phyloP scores from a whole-genome alignment of 2,888 invertebrate genomes.

The Phymatocera aterrima region DNA sequence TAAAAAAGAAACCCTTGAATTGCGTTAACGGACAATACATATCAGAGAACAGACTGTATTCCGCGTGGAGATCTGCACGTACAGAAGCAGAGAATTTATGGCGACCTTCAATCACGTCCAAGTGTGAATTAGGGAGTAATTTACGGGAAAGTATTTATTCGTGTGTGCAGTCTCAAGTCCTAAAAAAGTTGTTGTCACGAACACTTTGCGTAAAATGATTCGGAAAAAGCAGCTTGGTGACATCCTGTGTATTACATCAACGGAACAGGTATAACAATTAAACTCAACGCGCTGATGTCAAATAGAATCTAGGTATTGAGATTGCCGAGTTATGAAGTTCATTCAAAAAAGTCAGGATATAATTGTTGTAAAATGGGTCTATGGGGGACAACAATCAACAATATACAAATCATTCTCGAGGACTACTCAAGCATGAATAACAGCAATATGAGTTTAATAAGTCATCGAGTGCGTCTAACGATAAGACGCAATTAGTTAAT shows the following conservation, averaged over 20 bases:
- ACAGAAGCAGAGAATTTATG: background rate
- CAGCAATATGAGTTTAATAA: background rate
- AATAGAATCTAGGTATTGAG: background rate
- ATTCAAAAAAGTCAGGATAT: background rate
- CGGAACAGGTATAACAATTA: constrained; percentile 26
- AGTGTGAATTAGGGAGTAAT: constrained; percentile 9
- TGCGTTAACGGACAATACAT: background rate
- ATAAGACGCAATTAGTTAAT: background rate
- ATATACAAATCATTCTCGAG: background rate
- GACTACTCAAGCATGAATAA: background rate
- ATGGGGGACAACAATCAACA: background rate
- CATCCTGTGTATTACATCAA: constrained; percentile 25
- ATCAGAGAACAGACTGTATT: background rate
- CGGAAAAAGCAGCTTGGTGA: background rate
- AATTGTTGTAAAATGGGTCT: background rate
- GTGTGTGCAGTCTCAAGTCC: background rate
- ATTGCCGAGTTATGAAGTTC: background rate
- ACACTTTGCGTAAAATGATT: constrained; percentile 3
- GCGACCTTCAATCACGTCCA: background rate
- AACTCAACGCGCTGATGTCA: constrained; percentile 7
- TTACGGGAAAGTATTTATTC: constrained; percentile 6
- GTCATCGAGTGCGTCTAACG: background rate
- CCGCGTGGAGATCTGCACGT: background rate
- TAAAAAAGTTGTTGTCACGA: constrained; percentile 5
- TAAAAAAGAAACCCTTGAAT: background rate